Base-by-base conservation (phyloP, 2,888 invertebrate genomes). In the Mongoloraphidia duomilia region DNA sequence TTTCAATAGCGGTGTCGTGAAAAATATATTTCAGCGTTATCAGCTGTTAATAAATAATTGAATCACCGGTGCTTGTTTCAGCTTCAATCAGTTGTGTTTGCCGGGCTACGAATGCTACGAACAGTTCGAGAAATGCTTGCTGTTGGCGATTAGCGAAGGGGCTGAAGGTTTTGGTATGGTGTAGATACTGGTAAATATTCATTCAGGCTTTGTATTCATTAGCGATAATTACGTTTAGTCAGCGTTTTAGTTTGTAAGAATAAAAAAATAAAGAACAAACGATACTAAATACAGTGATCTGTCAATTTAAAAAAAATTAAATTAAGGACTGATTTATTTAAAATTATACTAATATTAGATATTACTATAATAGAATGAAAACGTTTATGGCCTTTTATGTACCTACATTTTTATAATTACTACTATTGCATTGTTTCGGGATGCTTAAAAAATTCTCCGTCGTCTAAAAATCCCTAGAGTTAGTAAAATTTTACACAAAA, bases 71-170 rank as follows among this genome's bases (percentile, higher is more conserved):
- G 52, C 54, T 58, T 57, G 51, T 74, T 73, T 13, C 71, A 87
- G 88, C 73, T 94, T 94, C 72, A 95, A 95, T 76, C 93, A 94
- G 72, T 79, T 95, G 53, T 93, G 93, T 70, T 74, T 95, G 61
- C 94, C 94, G 17, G 92, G 92, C 70, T 94, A 94, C 71, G 92
- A 93, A 68, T 82, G 80, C 60, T 93, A 93, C 70, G 93, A 94
- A 66, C 88, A 87, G 60, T 89, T 95, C 57, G 93, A 94, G 63
- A 86, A 85, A 64, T 86, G 91, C 40, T 73, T 95, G 49, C 76
- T 92, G 11, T 73, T 92, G 67, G 93, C 95, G 56, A 91, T 94
- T 66, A 93, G 88, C 69, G 95, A 95, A 72, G 94, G 94, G 41
- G 89, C 86, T 36, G 94, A 94, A 74, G 95, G 94, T 10, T 95